Evolutionary conservation across 2,113 vertebrate genomes (phyloP), one percentile per base, ranked within the genome.

Genomic region (Junco hyemalis): DNA sequence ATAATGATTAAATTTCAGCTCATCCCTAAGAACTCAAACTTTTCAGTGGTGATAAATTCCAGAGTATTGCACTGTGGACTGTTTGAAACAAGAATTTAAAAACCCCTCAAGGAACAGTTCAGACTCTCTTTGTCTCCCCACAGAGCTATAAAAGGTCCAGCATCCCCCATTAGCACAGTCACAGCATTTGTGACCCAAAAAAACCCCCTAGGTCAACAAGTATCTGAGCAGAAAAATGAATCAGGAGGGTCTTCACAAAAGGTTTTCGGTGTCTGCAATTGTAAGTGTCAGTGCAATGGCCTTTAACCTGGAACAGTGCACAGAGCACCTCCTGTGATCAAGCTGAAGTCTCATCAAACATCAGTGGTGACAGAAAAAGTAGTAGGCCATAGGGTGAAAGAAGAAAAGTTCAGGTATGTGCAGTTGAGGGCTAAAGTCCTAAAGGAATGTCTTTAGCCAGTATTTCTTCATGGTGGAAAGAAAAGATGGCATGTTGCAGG

Each of bases 1-100:
- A 82, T 73, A 82, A 87, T 85, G 78, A 86, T 86, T 89, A 50
- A 36, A 66, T 79, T 92, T 87, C 60, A 40, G 35, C 53, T 92
- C 45, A 42, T 65, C 54, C 56, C 50, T 69, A 80, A 88, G 71
- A 92, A 69, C 23, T 86, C 29, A 82, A 90, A 82, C 21, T 65
- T n/a, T 29, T 73, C 8, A 1, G 9, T 54, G 21, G 29, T 57
- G 12, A 66, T 50, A 88, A 90, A 92, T 76, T 79, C 13, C 20
- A 74, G 10, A 71, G 12, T 31, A 76, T 8, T 76, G n/a, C 26
- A 33, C 16, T 72, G n/a, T 20, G 5, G 38, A 68, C 50, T 68
- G 17, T 35, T 53, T 48, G 66, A 95, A 47, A 23, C 31, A 86
- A 60, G n/a, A 90, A 61, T 50, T 74, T 71, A 64, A 81, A 88